Evolutionary conservation across 2,797 vertebrate genomes (phyloP).

Genomic region (Selene dorsalis): DNA sequence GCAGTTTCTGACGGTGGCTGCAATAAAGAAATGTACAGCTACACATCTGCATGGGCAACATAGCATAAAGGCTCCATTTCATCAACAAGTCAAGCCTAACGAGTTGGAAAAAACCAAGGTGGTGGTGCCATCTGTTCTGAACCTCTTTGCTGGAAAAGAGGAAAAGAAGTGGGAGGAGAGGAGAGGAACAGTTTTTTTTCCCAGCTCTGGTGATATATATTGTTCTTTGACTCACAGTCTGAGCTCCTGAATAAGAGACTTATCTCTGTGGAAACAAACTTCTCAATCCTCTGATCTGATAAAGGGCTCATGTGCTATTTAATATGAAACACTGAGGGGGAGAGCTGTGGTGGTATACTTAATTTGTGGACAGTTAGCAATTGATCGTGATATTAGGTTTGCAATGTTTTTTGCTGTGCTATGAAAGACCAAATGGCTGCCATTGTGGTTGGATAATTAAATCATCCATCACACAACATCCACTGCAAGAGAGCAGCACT

Average conservation of each 20-base stretch:
- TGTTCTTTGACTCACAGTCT: conserved; percentile 45
- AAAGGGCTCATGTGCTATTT: conserved; percentile 55
- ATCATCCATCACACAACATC: conserved; percentile 77
- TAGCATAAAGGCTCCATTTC: conserved; percentile 84
- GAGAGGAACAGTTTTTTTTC: conserved; percentile 52
- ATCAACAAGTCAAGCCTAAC: conserved; percentile 87
- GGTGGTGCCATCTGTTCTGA: conserved; percentile 85
- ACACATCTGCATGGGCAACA: conserved; percentile 81
- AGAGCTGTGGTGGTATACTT: conserved; percentile 56
- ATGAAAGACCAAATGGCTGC: conserved; percentile 67
- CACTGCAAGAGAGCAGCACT: conserved; percentile 40
- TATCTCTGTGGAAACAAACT: conserved; percentile 71
- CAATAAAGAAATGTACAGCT: conserved; percentile 58
- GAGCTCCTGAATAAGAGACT: conserved; percentile 52
- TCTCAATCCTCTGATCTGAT: conserved; percentile 38
- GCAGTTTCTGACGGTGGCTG: conserved; percentile 48
- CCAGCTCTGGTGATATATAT: conserved; percentile 46
- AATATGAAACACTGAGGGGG: conserved; percentile 50
- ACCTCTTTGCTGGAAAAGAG: conserved; percentile 71
- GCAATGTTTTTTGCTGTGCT: conserved; percentile 68
- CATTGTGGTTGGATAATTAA: conserved; percentile 78
- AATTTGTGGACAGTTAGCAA: conserved; percentile 71
- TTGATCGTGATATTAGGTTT: conserved; percentile 74
- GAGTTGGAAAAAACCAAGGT: conserved; percentile 84
- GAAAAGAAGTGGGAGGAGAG: conserved; percentile 39